These are phyloP conservation scores for Scolopax mira DNA, from an alignment of 2,113 vertebrate species.

Conservation along the genomic window DNA sequence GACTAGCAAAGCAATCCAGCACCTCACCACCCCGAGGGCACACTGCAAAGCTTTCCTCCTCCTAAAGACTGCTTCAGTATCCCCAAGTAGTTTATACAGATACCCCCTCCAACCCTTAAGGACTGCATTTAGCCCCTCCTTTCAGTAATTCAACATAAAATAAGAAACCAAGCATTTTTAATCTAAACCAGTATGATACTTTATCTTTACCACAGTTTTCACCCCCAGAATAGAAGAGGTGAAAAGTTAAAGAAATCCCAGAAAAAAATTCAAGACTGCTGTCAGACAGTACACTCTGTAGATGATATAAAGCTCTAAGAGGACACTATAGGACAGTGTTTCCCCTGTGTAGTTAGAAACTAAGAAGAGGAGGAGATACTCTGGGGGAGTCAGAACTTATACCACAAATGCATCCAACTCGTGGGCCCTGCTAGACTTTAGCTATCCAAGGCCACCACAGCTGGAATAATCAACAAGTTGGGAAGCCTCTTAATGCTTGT, in stretches of 20 bases:
- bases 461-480: not conserved
- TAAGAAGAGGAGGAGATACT: not conserved
- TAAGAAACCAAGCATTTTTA: not conserved
- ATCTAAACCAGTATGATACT: not conserved
- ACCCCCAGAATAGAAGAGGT: not conserved
- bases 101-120: not conserved
- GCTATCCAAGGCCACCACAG: not conserved
- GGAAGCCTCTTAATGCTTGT: not conserved
- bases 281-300: not conserved
- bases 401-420: not conserved
- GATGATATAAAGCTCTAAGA: not conserved
- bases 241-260: not conserved
- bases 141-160: not conserved
- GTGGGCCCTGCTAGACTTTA: not conserved
- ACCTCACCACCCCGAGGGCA: not conserved
- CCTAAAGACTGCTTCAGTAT: not conserved
- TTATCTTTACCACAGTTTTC: not conserved
- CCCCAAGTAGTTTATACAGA: not conserved
- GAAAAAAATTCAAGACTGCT: not conserved
- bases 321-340: rapidly evolving
- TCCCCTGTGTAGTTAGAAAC: rapidly evolving
- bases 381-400: not conserved
- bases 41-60: not conserved
- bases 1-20: not conserved
- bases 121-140: not conserved